These are phyloP conservation scores for Torymus tubicola DNA, from an alignment of 2,888 invertebrate genomes.

Conservation along the genomic window DNA sequence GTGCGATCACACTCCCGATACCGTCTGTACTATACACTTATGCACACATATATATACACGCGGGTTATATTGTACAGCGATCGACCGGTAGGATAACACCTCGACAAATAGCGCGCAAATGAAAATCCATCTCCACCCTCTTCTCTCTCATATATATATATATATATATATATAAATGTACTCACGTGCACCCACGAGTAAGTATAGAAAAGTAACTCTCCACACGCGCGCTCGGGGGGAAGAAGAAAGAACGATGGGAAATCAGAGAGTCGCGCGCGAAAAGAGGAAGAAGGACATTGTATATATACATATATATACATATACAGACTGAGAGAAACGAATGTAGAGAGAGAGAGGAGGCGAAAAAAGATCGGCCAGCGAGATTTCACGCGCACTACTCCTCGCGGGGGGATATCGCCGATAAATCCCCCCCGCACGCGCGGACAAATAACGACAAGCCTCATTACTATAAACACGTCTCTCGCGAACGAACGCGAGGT, in stretches of 20 bases:
- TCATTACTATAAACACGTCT: slow-evolving; percentile 76
- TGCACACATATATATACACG: background rate
- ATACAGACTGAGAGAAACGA: slow-evolving; percentile 42
- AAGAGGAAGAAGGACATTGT: slow-evolving; percentile 37
- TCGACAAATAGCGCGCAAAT: slow-evolving; percentile 16
- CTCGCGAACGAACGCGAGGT: slow-evolving; percentile 23
- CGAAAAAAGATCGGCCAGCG: slow-evolving; percentile 66
- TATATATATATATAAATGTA: background rate
- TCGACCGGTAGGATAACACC: slow-evolving; percentile 16
- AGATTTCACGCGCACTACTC: slow-evolving; percentile 67
- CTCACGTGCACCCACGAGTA: background rate
- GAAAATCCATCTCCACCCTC: slow-evolving; percentile 36
- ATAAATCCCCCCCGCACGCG: slow-evolving; percentile 66
- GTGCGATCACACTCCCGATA: background rate
- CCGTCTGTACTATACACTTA: slow-evolving; percentile 5
- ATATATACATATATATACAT: no score
- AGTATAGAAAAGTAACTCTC: slow-evolving; percentile 2
- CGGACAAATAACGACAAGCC: slow-evolving; percentile 76
- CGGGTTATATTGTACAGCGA: slow-evolving; percentile 19
- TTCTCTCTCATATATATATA: background rate
- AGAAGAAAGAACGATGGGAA: slow-evolving; percentile 36
- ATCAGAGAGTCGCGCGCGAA: slow-evolving; percentile 37
- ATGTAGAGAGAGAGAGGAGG: slow-evolving; percentile 19
- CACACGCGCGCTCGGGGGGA: background rate
- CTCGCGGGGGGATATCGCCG: slow-evolving; percentile 67